Percentiles rank a stretch among this genome's conserved stretches.
Conservation (phyloP, 2,113 vertebrate genomes). For the Saccopteryx bilineata region DNA sequence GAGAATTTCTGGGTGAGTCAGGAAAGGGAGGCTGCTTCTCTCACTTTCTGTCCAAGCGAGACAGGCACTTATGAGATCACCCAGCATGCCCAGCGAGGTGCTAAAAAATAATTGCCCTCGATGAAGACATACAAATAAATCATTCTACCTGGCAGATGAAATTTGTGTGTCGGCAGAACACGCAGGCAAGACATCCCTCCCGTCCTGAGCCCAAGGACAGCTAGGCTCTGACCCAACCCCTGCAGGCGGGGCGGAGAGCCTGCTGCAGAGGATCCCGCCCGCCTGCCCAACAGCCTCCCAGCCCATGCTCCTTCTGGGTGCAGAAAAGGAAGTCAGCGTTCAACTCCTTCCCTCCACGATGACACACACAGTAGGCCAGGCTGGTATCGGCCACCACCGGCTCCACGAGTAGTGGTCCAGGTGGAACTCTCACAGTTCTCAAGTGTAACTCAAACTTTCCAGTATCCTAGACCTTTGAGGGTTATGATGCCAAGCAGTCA, state of each 20-base stretch:
- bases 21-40: neutral
- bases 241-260: neutral
- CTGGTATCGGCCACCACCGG: too few relatives aligned
- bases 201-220: neutral
- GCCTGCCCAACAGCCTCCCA: rapidly evolving
- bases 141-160: constrained; percentile 57
- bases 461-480: neutral
- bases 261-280: too few relatives aligned
- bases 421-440: neutral
- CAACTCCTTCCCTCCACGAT: rapidly evolving
- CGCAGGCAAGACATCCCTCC: neutral
- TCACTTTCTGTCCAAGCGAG: neutral
- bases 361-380: rapidly evolving
- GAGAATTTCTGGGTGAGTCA: constrained; percentile 16
- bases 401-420: neutral
- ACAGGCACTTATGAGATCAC: constrained; percentile 48
- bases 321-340: neutral
- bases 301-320: neutral
- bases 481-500: rapidly evolving
- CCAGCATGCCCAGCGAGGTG: constrained; percentile 69
- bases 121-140: constrained; percentile 77
- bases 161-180: constrained; percentile 44
- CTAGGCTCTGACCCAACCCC: neutral
- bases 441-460: neutral
- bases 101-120: constrained; percentile 78